Base-by-base conservation (phyloP, 1,140 invertebrate genomes). In the Schlechtendalia chinensis region DNA sequence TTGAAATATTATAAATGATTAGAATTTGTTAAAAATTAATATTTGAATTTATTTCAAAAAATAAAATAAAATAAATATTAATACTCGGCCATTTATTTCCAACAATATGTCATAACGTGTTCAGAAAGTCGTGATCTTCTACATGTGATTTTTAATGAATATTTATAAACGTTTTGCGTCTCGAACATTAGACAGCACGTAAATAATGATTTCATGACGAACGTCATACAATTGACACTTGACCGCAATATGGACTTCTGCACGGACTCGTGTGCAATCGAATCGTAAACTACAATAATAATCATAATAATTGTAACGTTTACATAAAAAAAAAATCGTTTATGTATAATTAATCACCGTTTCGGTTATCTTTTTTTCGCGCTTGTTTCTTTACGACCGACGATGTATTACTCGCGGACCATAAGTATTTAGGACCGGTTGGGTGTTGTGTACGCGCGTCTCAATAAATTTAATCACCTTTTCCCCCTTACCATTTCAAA, bases 381-480 rank as follows among this genome's bases (percentile, higher is more conserved):
- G 19, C 54, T n/a, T 29, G 47, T 72, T 29, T 53, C 24, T 27
- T 54, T 53, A 69, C 14, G 16, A 14, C 14, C 16, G 63, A 47
- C 32, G 32, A 39, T 8, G 32, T 6, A 8, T 17, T 71, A 71
- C 24, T 50, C 11, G 67, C 19, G 47, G 50, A 8, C 17, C 27
- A 53, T 72, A 71, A 22, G 11, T 17, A 19, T 53, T 29, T 54
- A 54, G 50, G 69, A 72, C 69, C 69, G 50, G 69, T 72, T 72
- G 50, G 69, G 50, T 72, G 69, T 54, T 53, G 22, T 71, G 12
- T 12, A 47, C 27, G 50, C 11, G 24, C 69, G 24, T 54, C 17
- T 71, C 67, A 53, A 71, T 71, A 72, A 72, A 53, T 54, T 53
- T 54, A 72, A 54, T 72, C 69, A 29, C 69, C 50, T 54, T 27